Base-by-base conservation (phyloP, 2,113 vertebrate genomes). In the Ceyx margarethae region DNA sequence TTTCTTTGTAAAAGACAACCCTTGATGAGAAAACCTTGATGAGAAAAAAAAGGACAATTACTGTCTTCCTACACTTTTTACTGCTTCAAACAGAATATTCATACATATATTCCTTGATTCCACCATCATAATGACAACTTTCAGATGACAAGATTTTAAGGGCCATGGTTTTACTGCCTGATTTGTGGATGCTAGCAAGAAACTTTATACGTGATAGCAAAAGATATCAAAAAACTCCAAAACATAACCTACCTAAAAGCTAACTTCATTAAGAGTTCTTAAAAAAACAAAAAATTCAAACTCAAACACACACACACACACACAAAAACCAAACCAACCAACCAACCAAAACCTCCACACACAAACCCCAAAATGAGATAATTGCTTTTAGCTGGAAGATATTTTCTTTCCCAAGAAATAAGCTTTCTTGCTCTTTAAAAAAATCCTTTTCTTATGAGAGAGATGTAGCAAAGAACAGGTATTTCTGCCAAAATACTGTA, bases 281-380 rank as follows among this genome's bases (percentile, higher is more conserved):
- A 37, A 37, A 48, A 18, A 20, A 19, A 46, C 46, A 46, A 46
- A 4, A 11, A 2, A 17, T 10, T 37, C 12, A 74, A 66, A 18
- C 1, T 2, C 10, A 37, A 37, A 12, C 3, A 37, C 37, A 37
- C 37, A 37, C 37, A 37, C 37, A 37, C 37, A 45, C 8, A 76
- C 50, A 4, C 4, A 2, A 15, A 74, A 66, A 15, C 1, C 2
- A 45, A 45, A 45, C 14, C 3, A 45, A 15, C 9, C 72, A 54
- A 4, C 3, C 17, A 4, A 9, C 2, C 1, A 2, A 15, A 74
- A 67, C 14, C 1, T 2, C 13, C 3, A 23, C 48, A 22, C 22
- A 50, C 8, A 73, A 56, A 4, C 3, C 18, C 81, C 12, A 86
- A 50, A 50, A 23, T 6, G 22, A 50, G 22, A 50, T 65, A 81